Conservation (phyloP, 2,797 vertebrate species). For the Sebastes matsubarae region DNA sequence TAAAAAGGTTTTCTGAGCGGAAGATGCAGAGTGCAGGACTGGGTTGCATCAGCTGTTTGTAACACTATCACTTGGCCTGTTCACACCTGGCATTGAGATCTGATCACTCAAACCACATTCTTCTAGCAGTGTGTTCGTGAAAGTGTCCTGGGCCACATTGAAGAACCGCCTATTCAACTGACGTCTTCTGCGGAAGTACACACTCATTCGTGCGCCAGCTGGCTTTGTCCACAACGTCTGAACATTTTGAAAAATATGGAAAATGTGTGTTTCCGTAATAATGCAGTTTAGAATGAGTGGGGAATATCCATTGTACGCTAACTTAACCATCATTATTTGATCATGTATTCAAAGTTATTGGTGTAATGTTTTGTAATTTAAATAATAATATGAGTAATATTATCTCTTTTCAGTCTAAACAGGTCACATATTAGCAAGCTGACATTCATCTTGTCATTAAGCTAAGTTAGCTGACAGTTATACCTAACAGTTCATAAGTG, state of each 20-base stretch:
- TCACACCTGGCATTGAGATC: too few relatives aligned
- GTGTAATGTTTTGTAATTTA: not conserved
- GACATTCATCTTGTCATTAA: not conserved
- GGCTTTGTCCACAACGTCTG: too few relatives aligned
- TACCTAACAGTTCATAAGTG: not conserved
- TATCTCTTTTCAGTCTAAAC: not conserved
- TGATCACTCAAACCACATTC: too few relatives aligned
- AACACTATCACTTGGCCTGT: too few relatives aligned
- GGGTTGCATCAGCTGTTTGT: too few relatives aligned
- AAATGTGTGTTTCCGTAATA: not conserved
- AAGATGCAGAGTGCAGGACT: not conserved
- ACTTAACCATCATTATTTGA: not conserved
- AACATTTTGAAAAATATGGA: too few relatives aligned
- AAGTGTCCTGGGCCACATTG: too few relatives aligned
- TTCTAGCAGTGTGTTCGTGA: too few relatives aligned
- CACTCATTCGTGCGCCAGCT: too few relatives aligned
- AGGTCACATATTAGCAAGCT: not conserved
- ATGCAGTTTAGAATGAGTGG: not conserved
- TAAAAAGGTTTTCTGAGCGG: not conserved
- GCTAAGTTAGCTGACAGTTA: not conserved
- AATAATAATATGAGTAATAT: not conserved
- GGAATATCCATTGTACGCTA: not conserved
- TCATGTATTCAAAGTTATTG: not conserved
- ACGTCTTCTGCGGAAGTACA: too few relatives aligned
- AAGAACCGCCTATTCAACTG: too few relatives aligned